A percentile compares a stretch with the other conserved stretches of the same genome.
Evolutionary conservation across 2,113 vertebrate species (phyloP).

Genomic region (Phyllostomus hastatus): DNA sequence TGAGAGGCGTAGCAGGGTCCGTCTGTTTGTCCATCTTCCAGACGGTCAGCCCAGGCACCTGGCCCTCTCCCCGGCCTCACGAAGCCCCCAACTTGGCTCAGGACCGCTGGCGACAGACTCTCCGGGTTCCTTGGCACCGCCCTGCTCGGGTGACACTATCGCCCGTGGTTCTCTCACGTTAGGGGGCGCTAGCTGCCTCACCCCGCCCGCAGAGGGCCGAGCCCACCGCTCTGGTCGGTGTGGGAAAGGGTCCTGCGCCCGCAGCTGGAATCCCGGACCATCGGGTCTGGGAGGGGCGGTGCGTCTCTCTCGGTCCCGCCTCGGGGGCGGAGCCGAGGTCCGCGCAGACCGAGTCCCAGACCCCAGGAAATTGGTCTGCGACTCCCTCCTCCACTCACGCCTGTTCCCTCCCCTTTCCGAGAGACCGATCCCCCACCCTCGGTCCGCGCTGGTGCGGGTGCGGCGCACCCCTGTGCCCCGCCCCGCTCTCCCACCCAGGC

Average conservation of each 20-base stretch:
- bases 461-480: not conserved
- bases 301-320: not conserved
- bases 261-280: fast-evolving
- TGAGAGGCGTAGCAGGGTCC: not conserved
- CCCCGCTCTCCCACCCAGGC: not conserved
- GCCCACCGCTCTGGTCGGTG: not conserved
- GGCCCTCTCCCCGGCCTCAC: not conserved
- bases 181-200: not conserved
- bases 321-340: constrained; percentile 38
- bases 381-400: not conserved
- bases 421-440: not conserved
- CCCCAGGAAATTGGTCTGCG: fast-evolving
- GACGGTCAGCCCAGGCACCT: not conserved
- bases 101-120: not conserved
- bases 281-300: fast-evolving
- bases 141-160: not conserved
- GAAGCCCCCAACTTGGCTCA: not conserved
- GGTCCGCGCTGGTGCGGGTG: not conserved
- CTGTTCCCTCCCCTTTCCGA: too few relatives aligned
- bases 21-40: not conserved
- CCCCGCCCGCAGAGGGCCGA: too few relatives aligned
- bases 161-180: not conserved
- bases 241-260: not conserved
- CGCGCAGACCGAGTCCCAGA: fast-evolving
- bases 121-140: not conserved